Percentiles rank a stretch among this genome's conserved stretches.
Evolutionary conservation across 1,140 invertebrate genomes (phyloP).

Genomic region (Kradibia gibbosae): DNA sequence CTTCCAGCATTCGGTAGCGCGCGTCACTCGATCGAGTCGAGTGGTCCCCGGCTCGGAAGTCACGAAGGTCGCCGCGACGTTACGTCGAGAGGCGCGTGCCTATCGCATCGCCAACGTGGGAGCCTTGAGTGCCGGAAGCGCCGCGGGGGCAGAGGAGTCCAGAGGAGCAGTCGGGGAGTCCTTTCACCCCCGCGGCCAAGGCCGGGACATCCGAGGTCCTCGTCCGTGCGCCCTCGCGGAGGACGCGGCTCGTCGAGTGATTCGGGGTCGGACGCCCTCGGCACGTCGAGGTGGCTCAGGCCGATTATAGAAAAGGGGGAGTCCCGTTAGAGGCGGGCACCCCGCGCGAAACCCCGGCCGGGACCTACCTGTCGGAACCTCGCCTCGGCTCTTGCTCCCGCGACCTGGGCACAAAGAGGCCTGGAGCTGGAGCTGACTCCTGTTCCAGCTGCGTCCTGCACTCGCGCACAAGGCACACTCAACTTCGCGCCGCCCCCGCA

Average conservation of each 20-base stretch:
- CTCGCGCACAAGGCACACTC: background rate
- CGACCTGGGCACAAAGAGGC: background rate
- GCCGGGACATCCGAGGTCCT: too few species aligned
- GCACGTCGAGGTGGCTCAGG: too few species aligned
- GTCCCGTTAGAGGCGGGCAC: background rate
- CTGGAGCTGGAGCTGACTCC: slow-evolving; percentile 1
- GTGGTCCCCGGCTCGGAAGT: background rate
- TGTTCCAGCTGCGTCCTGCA: background rate
- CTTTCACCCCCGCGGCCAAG: background rate
- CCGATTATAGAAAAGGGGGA: too few species aligned
- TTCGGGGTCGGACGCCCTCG: too few species aligned
- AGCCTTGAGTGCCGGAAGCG: background rate
- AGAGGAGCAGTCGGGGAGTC: too few species aligned
- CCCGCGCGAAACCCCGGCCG: background rate
- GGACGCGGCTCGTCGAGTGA: too few species aligned
- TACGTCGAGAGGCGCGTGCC: too few species aligned
- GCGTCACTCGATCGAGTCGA: background rate
- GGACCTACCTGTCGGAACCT: background rate
- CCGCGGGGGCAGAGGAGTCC: too few species aligned
- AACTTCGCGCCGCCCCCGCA: slow-evolving; percentile 1
- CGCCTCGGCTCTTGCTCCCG: background rate
- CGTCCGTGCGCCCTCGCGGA: too few species aligned
- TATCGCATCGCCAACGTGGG: background rate
- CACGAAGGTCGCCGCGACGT: background rate
- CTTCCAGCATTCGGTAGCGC: background rate